Evolutionary conservation across 2,113 vertebrate species (phyloP), one percentile per base, ranked within the genome.

Genomic region (Notarius lentiginosus): DNA sequence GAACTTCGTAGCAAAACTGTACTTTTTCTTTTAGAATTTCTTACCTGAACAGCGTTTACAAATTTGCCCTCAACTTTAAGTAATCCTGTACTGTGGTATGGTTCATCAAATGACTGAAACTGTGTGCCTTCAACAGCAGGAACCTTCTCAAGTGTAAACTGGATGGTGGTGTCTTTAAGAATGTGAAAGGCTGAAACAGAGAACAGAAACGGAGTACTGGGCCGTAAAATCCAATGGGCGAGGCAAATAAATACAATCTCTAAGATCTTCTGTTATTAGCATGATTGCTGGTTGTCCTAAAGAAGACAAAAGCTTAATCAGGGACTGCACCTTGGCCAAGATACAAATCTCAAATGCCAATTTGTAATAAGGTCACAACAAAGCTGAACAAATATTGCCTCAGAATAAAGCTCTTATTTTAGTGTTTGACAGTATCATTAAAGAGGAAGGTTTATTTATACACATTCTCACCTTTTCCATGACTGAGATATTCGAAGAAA

Each of bases 51-150:
- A 22, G 97, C 91, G 84, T 97, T 97, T 87, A 99, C 96, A 86
- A 99, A 99, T 90, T 96, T 98, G 22, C 98, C 98, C 90, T 99
- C 95, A 0, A 99, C 95, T 90, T 93, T 96, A 92, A 99, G 95
- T 83, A 98, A 89, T 66, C 95, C 97, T 61, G 95, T 93, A 87
- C 94, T 94, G 80, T 89, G 95, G 86, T 94, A 93, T 8, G 96
- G 92, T 86, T 97, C 97, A 11, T 96, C 96, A 70, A 88, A 90
- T 12, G 93, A 91, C 11, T 95, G 94, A 86, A 97, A 80, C 82
- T 95, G 95, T 4, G 90, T 88, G 58, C 95, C 95, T 87, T 93
- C 95, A n/a, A 96, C 95, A 7, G 96, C 14, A 0, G 96, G 94
- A 66, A 97, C 92, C 90, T 99, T 99, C 89, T 99, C 97, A 91